These are phyloP conservation scores for Orthosia gracilis DNA, from an alignment of 2,888 invertebrate species.

Conservation along the genomic window DNA sequence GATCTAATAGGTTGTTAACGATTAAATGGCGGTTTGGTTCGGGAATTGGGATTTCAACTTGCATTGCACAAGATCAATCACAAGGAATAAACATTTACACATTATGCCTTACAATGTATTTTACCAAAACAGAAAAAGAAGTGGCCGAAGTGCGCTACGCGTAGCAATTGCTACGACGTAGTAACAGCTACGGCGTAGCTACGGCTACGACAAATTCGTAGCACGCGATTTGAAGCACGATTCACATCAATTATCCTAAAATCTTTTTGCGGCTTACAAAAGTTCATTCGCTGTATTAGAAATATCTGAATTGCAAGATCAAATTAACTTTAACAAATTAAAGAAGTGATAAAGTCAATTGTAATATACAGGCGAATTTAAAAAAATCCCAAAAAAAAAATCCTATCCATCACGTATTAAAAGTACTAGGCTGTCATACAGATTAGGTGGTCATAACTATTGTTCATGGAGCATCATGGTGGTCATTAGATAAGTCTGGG, in stretches of 20 bases:
- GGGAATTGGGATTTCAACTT: neutral
- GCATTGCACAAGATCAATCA: neutral
- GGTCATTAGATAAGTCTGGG: conserved; percentile 16
- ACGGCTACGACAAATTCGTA: conserved; percentile 10
- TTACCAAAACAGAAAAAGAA: neutral
- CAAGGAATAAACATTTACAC: too few species aligned
- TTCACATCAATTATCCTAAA: neutral
- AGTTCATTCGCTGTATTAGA: neutral
- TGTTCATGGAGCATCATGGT: conserved; percentile 3
- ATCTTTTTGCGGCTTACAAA: neutral
- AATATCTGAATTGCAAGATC: neutral
- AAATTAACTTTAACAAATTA: too few species aligned
- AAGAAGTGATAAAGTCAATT: neutral
- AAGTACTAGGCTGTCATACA: conserved; percentile 1
- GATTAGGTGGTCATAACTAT: conserved; percentile 18
- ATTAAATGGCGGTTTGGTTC: neutral
- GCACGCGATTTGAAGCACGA: neutral
- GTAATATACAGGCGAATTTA: too few species aligned
- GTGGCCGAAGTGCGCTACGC: neutral
- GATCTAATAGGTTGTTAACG: neutral
- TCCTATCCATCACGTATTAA: neutral
- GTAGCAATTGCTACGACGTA: conserved; percentile 12
- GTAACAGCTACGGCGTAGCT: conserved; percentile 8
- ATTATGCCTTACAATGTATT: neutral
- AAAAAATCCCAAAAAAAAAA: too few species aligned